phyloP scores from a whole-genome alignment of 2,113 vertebrate species.

The Polypterus senegalus region DNA sequence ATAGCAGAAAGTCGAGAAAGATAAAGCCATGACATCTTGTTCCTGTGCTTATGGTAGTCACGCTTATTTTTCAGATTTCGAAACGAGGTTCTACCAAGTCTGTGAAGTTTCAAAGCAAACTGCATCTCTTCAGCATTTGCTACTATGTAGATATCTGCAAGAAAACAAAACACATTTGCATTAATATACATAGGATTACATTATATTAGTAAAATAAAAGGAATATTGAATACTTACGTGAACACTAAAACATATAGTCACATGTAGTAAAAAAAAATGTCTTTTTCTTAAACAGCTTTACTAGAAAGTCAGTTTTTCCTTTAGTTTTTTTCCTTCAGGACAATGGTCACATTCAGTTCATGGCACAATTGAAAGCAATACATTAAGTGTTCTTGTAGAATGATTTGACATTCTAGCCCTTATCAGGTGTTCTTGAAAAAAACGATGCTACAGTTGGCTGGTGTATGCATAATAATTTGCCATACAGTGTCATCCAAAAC shows the following conservation, averaged over 20 bases:
- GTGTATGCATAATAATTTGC: too few species aligned
- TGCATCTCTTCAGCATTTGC: slow-evolving; percentile 71
- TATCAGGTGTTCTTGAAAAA: too few species aligned
- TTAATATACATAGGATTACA: background rate
- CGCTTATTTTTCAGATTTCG: slow-evolving; percentile 90
- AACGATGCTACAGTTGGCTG: too few species aligned
- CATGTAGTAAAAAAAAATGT: too few species aligned
- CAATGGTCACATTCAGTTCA: too few species aligned
- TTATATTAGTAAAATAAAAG: background rate
- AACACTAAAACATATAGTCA: background rate
- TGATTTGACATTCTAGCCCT: too few species aligned
- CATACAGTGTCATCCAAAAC: too few species aligned
- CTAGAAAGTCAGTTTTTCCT: too few species aligned
- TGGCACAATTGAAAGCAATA: too few species aligned
- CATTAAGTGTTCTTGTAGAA: too few species aligned
- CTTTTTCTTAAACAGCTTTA: too few species aligned
- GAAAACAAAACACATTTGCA: background rate
- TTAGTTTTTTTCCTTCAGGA: too few species aligned
- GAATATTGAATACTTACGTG: background rate
- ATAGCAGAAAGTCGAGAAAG: slow-evolving; percentile 90
- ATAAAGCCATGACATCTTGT: slow-evolving; percentile 91
- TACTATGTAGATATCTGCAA: slow-evolving; percentile 88
- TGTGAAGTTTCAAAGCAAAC: slow-evolving; percentile 81
- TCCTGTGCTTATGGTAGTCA: slow-evolving; percentile 88
- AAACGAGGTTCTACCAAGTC: slow-evolving; percentile 87